A percentile compares a stretch with the other conserved stretches of the same genome.
These are phyloP conservation scores for Hoplodrina ambigua DNA, from an alignment of 2,888 invertebrate species.

Conservation along the genomic window DNA sequence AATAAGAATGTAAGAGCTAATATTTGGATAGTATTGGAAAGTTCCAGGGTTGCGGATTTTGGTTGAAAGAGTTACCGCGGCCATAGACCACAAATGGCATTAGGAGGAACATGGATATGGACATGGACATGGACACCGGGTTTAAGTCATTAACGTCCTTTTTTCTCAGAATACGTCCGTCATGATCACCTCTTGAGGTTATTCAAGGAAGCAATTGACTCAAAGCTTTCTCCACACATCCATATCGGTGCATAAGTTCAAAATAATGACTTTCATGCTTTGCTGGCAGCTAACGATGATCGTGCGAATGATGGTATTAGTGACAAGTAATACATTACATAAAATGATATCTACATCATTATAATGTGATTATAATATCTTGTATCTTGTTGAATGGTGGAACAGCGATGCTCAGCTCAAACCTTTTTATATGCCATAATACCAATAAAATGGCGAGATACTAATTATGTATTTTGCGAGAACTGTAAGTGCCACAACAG, in stretches of 20 bases:
- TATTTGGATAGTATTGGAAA: not conserved
- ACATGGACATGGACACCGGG: too few relatives aligned
- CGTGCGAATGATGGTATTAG: constrained; percentile 21
- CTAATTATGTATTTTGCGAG: not conserved
- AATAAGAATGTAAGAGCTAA: not conserved
- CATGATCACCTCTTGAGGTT: not conserved
- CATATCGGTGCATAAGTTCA: not conserved
- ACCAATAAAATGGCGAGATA: not conserved
- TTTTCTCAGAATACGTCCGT: not conserved
- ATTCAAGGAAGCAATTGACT: constrained; percentile 7
- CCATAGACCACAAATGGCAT: too few relatives aligned
- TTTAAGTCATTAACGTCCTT: too few relatives aligned
- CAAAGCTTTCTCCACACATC: not conserved
- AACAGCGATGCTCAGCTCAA: not conserved
- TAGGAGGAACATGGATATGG: too few relatives aligned
- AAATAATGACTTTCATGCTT: constrained; percentile 21
- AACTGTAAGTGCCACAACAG: not conserved
- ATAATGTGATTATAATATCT: constrained; percentile 8
- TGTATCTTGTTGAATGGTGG: not conserved
- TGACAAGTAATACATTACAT: constrained; percentile 2
- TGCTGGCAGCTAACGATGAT: constrained; percentile 9
- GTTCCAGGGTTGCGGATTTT: not conserved
- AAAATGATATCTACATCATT: constrained; percentile 8
- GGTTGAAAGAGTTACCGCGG: too few relatives aligned
- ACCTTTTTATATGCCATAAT: not conserved